Evolutionary conservation across 2,113 vertebrate genomes (phyloP).

Genomic region (Aphelocoma coerulescens): DNA sequence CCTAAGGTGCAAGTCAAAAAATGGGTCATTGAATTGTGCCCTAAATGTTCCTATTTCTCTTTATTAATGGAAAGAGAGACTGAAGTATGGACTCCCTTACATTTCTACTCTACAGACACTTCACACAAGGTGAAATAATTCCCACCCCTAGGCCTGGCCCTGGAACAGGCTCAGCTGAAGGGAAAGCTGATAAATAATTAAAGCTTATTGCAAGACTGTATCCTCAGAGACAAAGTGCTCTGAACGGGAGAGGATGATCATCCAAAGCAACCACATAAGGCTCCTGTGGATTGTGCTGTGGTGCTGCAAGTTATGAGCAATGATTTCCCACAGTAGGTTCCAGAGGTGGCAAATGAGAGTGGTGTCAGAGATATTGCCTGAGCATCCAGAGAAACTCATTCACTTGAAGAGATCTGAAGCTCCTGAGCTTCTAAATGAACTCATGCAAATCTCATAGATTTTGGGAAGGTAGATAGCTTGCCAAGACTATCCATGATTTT

Average conservation of each 20-base stretch:
- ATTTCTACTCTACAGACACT: neutral
- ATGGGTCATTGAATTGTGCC: neutral
- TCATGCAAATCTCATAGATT: neutral
- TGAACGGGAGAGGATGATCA: neutral
- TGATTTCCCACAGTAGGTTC: neutral
- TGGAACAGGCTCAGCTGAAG: neutral
- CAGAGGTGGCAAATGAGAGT: neutral
- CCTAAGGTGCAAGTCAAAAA: constrained; percentile 21
- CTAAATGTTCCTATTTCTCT: neutral
- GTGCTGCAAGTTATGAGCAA: neutral
- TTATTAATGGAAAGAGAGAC: neutral
- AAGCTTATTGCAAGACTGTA: neutral
- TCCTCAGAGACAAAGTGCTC: neutral
- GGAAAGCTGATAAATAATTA: constrained; percentile 10
- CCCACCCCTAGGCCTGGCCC: neutral
- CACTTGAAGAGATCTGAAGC: neutral
- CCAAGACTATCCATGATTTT: neutral
- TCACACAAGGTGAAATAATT: neutral
- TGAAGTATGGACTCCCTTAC: neutral
- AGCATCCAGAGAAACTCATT: neutral
- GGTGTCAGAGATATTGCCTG: neutral
- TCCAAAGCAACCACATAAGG: neutral
- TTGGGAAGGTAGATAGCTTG: neutral
- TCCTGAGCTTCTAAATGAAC: neutral
- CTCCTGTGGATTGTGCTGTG: neutral